A percentile compares a stretch with the other conserved stretches of the same genome.
These are phyloP conservation scores for Mellivora capensis DNA, from an alignment of 2,113 vertebrate genomes.

Conservation along the genomic window DNA sequence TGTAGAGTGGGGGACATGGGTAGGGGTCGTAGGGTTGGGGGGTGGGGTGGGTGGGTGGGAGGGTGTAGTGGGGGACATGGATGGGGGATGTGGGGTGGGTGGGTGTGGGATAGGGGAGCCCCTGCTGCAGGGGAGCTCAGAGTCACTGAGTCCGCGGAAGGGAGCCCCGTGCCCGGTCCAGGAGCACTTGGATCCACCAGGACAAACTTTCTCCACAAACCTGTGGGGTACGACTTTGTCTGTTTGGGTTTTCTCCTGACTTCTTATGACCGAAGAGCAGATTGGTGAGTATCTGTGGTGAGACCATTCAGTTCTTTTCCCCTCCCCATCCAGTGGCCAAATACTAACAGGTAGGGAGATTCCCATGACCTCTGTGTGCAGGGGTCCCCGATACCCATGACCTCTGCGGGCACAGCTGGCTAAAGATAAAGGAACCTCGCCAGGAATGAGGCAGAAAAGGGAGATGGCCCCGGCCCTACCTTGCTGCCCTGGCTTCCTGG, in stretches of 20 bases:
- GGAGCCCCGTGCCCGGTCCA: background rate
- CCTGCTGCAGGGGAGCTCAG: accelerated
- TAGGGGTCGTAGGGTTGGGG: no score
- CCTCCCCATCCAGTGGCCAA: accelerated
- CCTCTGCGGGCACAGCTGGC: no score
- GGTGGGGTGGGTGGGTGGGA: no score
- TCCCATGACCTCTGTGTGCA: background rate
- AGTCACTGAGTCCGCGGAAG: background rate
- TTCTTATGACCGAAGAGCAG: background rate
- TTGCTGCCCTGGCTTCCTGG: background rate
- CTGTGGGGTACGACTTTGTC: accelerated
- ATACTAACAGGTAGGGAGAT: accelerated
- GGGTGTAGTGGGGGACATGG: no score
- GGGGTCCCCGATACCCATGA: no score
- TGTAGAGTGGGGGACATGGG: no score
- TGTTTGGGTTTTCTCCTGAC: background rate
- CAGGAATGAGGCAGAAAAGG: background rate
- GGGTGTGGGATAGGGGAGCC: background rate
- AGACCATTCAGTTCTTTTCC: background rate
- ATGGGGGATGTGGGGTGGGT: accelerated
- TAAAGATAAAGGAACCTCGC: background rate
- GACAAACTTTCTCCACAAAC: accelerated
- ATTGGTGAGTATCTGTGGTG: background rate
- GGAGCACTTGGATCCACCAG: background rate
- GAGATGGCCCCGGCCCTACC: accelerated